These are phyloP conservation scores for Ginglymostoma cirratum DNA, from an alignment of 2,113 vertebrate species.

Conservation along the genomic window DNA sequence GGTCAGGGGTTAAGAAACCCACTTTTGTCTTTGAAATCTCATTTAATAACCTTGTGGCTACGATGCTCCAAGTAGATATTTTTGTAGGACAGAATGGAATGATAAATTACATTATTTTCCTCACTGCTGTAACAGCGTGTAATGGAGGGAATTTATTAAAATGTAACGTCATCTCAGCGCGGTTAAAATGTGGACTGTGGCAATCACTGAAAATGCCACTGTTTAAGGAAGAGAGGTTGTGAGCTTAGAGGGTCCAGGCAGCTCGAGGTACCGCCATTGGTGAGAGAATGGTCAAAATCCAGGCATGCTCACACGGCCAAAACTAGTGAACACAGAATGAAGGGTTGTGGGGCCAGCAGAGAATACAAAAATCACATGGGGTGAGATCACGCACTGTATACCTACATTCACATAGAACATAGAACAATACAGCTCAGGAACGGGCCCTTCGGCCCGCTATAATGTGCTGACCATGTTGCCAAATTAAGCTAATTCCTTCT, in stretches of 20 bases:
- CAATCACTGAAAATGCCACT: background rate
- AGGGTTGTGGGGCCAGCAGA: background rate
- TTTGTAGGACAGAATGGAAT: background rate
- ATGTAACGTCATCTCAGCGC: background rate
- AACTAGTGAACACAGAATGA: background rate
- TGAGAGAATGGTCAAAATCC: too few species aligned
- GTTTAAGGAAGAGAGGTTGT: background rate
- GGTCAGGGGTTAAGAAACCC: background rate
- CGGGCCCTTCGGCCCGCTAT: too few species aligned
- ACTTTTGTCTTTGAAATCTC: background rate
- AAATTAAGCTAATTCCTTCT: too few species aligned
- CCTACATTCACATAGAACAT: too few species aligned
- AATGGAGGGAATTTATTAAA: conserved; percentile 13
- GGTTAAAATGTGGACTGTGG: background rate
- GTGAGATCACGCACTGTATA: too few species aligned
- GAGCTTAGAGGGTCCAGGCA: too few species aligned
- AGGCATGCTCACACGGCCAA: too few species aligned
- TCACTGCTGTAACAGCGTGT: background rate
- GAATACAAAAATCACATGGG: background rate
- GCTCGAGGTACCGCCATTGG: too few species aligned
- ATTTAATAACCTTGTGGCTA: background rate
- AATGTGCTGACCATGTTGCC: too few species aligned
- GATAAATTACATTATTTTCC: background rate
- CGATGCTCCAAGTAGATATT: background rate
- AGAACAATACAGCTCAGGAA: too few species aligned